Percentiles rank a stretch among this genome's conserved stretches.
phyloP scores from a whole-genome alignment of 2,888 invertebrate genomes.

The Pogonocherus hispidulus region DNA sequence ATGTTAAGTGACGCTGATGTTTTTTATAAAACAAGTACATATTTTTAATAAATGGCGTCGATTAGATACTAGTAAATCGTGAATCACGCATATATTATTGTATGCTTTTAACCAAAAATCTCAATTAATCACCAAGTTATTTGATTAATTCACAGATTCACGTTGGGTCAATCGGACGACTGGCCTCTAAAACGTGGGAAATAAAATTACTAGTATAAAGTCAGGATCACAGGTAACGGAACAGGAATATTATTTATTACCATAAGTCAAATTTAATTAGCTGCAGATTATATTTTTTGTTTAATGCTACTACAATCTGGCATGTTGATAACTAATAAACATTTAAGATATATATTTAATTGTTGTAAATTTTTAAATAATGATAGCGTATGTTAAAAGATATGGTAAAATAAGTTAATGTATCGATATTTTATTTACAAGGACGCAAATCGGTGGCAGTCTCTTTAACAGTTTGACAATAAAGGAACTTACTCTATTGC shows the following conservation, averaged over 20 bases:
- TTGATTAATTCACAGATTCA: conserved; percentile 34
- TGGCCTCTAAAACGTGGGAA: conserved; percentile 46
- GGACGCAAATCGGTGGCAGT: too few species aligned
- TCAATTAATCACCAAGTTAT: conserved; percentile 40
- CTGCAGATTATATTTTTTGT: conserved; percentile 30
- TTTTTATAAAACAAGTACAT: too few species aligned
- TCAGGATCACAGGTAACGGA: conserved; percentile 31
- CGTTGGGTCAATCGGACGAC: conserved; percentile 39
- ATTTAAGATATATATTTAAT: not conserved
- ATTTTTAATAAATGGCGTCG: conserved; percentile 40
- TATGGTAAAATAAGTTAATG: too few species aligned
- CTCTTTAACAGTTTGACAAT: too few species aligned
- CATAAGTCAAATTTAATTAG: conserved; percentile 39
- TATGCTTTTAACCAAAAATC: conserved; percentile 32
- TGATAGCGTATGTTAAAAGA: too few species aligned
- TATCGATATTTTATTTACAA: too few species aligned
- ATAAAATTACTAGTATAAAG: conserved; percentile 20
- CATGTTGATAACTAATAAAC: not conserved
- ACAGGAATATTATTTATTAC: conserved; percentile 23
- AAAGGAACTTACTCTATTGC: too few species aligned
- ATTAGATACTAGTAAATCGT: conserved; percentile 37
- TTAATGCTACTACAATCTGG: not conserved
- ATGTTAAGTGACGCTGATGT: too few species aligned
- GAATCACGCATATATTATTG: conserved; percentile 40
- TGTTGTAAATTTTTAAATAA: too few species aligned